phyloP scores from a whole-genome alignment of 2,888 invertebrate species.

The Melanostoma scalare region DNA sequence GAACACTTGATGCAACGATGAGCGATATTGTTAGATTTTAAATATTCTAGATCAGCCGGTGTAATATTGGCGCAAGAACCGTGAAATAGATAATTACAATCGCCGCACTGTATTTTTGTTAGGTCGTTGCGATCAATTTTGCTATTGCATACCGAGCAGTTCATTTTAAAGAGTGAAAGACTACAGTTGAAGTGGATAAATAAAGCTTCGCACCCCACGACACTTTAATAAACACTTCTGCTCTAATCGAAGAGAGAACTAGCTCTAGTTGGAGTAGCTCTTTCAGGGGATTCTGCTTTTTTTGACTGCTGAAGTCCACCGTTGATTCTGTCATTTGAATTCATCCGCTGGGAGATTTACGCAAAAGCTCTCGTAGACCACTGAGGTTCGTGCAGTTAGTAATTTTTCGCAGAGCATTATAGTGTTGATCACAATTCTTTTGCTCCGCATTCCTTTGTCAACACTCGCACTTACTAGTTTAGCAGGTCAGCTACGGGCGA shows the following conservation, averaged over 20 bases:
- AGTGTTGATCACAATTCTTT: too few species aligned
- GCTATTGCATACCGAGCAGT: slow-evolving; percentile 4
- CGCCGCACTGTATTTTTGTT: slow-evolving; percentile 1
- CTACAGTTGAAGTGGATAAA: neutral
- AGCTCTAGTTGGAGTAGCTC: too few species aligned
- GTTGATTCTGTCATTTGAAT: too few species aligned
- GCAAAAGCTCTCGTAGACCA: too few species aligned
- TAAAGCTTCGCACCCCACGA: slow-evolving; percentile 11
- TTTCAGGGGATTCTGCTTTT: too few species aligned
- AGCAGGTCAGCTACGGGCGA: too few species aligned
- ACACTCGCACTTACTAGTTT: too few species aligned
- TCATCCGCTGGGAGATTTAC: too few species aligned
- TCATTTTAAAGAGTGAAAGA: slow-evolving; percentile 14
- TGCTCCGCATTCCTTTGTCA: too few species aligned
- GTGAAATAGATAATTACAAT: neutral
- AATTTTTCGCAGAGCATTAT: too few species aligned
- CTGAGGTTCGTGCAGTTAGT: too few species aligned
- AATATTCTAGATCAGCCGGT: slow-evolving; percentile 8
- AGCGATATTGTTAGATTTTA: slow-evolving; percentile 8
- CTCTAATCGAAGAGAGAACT: neutral
- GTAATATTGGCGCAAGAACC: slow-evolving; percentile 6
- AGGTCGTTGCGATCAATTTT: slow-evolving; percentile 3
- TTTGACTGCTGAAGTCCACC: too few species aligned
- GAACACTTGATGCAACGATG: slow-evolving; percentile 16
- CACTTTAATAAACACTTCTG: slow-evolving; percentile 8